Base-by-base conservation (phyloP, 2,888 invertebrate genomes). In the Scaptomyza tumidula region DNA sequence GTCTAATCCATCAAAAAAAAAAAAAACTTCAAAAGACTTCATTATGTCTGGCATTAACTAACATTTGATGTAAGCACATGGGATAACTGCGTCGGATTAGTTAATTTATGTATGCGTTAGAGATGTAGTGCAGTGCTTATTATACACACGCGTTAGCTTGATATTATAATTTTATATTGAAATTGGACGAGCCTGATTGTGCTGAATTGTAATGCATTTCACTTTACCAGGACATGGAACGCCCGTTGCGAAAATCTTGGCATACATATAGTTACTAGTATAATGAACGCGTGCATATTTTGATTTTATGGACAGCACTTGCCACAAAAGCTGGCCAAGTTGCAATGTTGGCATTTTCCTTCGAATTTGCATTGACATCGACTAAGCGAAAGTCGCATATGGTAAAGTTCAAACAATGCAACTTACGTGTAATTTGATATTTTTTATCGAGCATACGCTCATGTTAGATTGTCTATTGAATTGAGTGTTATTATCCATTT, bases 181-280 rank as follows among this genome's bases (percentile, higher is more conserved):
- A 66, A 71, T 71, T 61, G 52, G 7, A 14, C 9, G n/a, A 24
- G 9, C 46, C 29, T 31, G 41, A 58, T 43, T 56, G 44, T 56
- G 13, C 16, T 66, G 72, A 67, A 72, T 27, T 55, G 45, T 48
- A 76, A 60, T 77, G 76, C 77, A 77, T 50, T 78, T 64, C 60
- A 71, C 65, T 75, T 80, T 69, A 39, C 37, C 57, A 41, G 13
- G 61, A 67, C 75, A 75, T 19, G 76, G 73, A 55, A 70, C 78
- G 48, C 82, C 84, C 84, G 77, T 64, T 58, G 82, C 48, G 83
- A 58, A 13, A 64, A 37, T 67, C 57, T 43, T 71, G 63, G 50
- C 60, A 74, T 7, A 29, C 29, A 16, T 14, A 33, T 31, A 67
- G 55, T 33, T 56, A 13, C 4, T 35, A 13, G 19, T 27, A 52